Base-by-base conservation (phyloP, 2,797 vertebrate species). In the Platyrinchus mystaceus region DNA sequence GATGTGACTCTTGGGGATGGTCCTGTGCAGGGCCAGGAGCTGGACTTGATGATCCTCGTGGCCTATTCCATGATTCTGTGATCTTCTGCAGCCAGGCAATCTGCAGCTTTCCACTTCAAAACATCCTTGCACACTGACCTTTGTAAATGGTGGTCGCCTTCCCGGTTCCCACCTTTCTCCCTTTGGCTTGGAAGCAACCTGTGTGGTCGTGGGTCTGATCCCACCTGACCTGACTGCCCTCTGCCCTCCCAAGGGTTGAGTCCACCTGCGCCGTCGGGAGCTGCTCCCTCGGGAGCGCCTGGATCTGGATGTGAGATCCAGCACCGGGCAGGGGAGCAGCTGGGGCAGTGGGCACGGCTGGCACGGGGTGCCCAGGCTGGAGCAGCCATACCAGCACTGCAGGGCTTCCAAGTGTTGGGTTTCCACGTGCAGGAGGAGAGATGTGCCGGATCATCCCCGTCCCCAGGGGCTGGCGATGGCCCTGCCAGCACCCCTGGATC, bases 191-290 rank as follows among this genome's bases (percentile, higher is more conserved):
- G 53, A 37, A 66, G 43, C 10, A 66, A 58, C 0, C 21, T 30
- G 20, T 2, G 1, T 18, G 21, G 55, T 46, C 43, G 9, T 10
- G 27, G 30, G 6, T 21, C 56, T 14, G 9, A 50, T 37, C 27
- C 46, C 26, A 15, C 6, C 53, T 46, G 60, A 12, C 21, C 47
- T 39, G 66, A 3, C 9, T 4, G 12, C 43, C 10, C 27, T 32
- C 59, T 46, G 55, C 55, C 32, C 39, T 80, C 19, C 43, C 59
- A 26, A 11, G 15, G 47, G 13, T 2, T 23, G 37, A 43, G 14
- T 7, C 5, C 44, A 16, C 9, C 5, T 1, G 5, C 3, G 3
- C 39, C 8, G 1, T 0, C 0, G 0, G 59, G 41, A 12, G 5
- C 21, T 56, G 78, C 44, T 64, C 32, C n/a, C 3, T 0, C 1